These are phyloP conservation scores for Acanthurus leucopareius DNA, from an alignment of 2,797 vertebrate genomes.

Conservation along the genomic window DNA sequence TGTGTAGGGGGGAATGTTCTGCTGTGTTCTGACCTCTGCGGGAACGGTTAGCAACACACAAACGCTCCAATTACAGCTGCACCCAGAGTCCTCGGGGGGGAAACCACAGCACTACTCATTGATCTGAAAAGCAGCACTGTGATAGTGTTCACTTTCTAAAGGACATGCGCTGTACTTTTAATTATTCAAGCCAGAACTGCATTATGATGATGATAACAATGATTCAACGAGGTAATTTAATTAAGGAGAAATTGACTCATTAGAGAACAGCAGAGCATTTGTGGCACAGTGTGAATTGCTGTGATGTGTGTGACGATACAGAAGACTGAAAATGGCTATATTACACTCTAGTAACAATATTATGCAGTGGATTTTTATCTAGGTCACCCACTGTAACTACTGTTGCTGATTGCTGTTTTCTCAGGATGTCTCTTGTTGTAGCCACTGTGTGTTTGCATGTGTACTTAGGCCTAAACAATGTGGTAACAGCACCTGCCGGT, in stretches of 20 bases:
- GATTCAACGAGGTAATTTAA: not conserved
- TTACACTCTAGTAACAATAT: not conserved
- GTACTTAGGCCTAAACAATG: constrained; percentile 6
- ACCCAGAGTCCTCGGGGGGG: constrained; percentile 48
- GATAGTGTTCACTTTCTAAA: constrained; percentile 42
- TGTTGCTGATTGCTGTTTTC: constrained; percentile 1
- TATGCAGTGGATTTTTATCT: constrained; percentile 4
- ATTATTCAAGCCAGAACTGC: constrained; percentile 43
- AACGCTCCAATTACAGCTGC: constrained; percentile 73
- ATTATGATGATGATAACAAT: constrained; percentile 25
- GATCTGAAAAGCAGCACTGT: constrained; percentile 69
- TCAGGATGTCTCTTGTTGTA: not conserved
- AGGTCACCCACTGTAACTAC: constrained; percentile 3
- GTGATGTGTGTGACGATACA: not conserved
- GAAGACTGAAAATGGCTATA: not conserved
- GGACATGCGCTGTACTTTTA: constrained; percentile 48
- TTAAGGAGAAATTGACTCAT: constrained; percentile 10
- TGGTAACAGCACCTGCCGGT: constrained; percentile 41
- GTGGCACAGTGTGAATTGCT: not conserved
- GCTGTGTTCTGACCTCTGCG: constrained; percentile 45
- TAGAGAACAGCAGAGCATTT: not conserved
- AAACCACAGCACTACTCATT: constrained; percentile 56
- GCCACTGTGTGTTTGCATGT: constrained; percentile 12
- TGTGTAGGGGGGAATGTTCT: constrained; percentile 52
- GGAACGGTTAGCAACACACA: constrained; percentile 65